phyloP scores from a whole-genome alignment of 2,797 vertebrate genomes.

The Cyclura pinguis region DNA sequence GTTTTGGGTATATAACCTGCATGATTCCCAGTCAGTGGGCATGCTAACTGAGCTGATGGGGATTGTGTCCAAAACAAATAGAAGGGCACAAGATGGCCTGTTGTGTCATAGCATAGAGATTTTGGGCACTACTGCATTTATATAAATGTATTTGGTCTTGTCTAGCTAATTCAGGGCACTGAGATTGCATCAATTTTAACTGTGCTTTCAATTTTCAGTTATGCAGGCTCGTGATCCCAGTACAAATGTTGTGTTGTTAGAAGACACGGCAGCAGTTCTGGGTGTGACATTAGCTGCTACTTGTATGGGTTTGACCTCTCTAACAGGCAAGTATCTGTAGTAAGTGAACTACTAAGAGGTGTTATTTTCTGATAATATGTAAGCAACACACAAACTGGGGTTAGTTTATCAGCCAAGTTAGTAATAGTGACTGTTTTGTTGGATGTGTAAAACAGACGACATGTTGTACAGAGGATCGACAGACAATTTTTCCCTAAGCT shows the following conservation, averaged over 20 bases:
- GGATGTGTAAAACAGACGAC: background rate
- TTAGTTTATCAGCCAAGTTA: background rate
- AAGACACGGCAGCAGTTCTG: constrained; percentile 95
- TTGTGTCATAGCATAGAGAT: background rate
- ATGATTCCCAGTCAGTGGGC: background rate
- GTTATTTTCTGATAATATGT: background rate
- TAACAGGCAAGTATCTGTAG: constrained; percentile 87
- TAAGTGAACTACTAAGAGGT: background rate
- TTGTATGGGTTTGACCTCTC: constrained; percentile 96
- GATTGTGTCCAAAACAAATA: no score
- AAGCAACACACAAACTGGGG: background rate
- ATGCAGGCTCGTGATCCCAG: constrained; percentile 97
- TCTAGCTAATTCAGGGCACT: constrained; percentile 10
- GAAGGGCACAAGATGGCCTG: no score
- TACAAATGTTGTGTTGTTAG: constrained; percentile 96
- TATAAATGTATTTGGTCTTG: constrained; percentile 9
- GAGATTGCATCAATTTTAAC: background rate
- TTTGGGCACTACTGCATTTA: background rate
- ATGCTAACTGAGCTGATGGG: no score
- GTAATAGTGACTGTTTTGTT: background rate
- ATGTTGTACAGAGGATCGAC: background rate
- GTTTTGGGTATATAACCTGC: background rate
- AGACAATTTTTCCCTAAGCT: background rate
- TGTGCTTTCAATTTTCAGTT: constrained; percentile 78
- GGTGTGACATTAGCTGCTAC: constrained; percentile 91